Conservation (phyloP, 2,888 invertebrate species). For the Gymnosoma rotundatum region DNA sequence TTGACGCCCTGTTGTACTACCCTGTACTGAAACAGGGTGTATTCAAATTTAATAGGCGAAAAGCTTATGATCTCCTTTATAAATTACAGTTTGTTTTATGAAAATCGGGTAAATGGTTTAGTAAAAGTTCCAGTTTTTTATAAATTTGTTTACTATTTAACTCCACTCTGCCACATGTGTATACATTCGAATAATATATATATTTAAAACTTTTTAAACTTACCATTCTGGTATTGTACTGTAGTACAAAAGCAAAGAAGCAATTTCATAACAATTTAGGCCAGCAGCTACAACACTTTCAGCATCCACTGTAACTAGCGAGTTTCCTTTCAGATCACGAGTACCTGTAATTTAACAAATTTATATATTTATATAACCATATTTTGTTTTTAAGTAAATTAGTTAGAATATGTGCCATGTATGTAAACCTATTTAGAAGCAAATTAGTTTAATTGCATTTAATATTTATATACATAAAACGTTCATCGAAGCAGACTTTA, state of each 20-base stretch:
- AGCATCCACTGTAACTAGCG: slow-evolving; percentile 87
- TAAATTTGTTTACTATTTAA: no score
- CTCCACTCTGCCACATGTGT: no score
- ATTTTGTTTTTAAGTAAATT: no score
- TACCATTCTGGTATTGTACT: slow-evolving; percentile 87
- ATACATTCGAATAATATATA: not conserved
- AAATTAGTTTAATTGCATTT: slow-evolving; percentile 64
- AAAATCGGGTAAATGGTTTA: no score
- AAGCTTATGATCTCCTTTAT: no score
- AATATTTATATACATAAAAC: slow-evolving; percentile 35
- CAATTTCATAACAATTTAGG: slow-evolving; percentile 87
- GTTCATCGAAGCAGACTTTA: slow-evolving; percentile 8
- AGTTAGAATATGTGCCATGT: no score
- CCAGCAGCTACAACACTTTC: slow-evolving; percentile 84
- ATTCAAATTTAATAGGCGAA: no score
- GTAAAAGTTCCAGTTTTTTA: no score
- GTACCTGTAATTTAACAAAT: slow-evolving; percentile 83
- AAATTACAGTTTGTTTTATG: no score
- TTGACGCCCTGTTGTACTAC: no score
- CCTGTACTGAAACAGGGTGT: no score
- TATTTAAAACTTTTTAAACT: slow-evolving; percentile 75
- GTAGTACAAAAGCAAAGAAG: slow-evolving; percentile 88
- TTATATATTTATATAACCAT: slow-evolving; percentile 37
- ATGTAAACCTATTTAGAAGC: no score
- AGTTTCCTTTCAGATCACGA: slow-evolving; percentile 85